phyloP scores from a whole-genome alignment of 2,113 vertebrate species.

The Gobius niger region DNA sequence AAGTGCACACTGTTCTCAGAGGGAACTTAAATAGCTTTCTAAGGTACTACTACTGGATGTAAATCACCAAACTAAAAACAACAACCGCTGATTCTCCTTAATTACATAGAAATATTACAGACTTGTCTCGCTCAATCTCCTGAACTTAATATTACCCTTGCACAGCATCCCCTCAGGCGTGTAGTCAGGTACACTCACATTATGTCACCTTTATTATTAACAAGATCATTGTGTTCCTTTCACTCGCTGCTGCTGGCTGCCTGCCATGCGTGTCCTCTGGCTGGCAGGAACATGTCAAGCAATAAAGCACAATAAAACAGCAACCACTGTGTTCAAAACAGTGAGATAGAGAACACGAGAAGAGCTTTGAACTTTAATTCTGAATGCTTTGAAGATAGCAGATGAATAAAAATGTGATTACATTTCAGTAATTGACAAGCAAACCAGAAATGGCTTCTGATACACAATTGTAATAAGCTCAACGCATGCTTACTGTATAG shows the following conservation, averaged over 20 bases:
- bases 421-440: too few species aligned
- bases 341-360: neutral
- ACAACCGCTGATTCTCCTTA: neutral
- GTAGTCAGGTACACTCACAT: conserved; percentile 55
- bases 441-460: too few species aligned
- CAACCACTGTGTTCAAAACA: conserved; percentile 4
- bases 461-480: too few species aligned
- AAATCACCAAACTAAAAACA: neutral
- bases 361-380: neutral
- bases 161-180: conserved; percentile 41
- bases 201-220: conserved; percentile 68
- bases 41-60: conserved; percentile 16
- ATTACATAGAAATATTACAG: conserved; percentile 17
- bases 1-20: neutral
- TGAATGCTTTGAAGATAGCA: neutral
- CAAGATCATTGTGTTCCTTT: conserved; percentile 69
- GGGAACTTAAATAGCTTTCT: neutral
- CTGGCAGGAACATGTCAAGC: conserved; percentile 32
- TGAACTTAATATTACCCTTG: conserved; percentile 36
- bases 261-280: conserved; percentile 48
- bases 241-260: conserved; percentile 45
- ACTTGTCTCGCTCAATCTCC: conserved; percentile 20
- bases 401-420: too few species aligned
- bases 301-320: conserved; percentile 8
- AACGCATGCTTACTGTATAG: too few species aligned